A percentile compares a stretch with the other conserved stretches of the same genome.
Conservation (phyloP, 2,113 vertebrate genomes). For the Condylura cristata region DNA sequence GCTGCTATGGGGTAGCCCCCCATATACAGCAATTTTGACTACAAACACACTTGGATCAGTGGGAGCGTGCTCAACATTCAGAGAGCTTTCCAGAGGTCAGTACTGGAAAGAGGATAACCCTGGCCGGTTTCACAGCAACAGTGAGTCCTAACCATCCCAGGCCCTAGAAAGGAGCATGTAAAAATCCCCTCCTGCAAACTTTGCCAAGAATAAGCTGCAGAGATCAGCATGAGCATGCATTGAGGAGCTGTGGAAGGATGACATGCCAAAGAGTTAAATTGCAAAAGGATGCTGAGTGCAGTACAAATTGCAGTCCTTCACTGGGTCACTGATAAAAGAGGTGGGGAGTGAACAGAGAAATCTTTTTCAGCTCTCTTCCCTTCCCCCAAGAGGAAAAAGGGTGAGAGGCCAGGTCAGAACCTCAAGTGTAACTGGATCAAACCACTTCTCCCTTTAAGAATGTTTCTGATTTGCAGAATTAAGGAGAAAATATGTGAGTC, state of each 20-base stretch:
- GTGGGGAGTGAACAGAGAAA: neutral
- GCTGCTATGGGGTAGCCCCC: neutral
- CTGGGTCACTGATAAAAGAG: neutral
- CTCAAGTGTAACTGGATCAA: neutral
- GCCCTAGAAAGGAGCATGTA: too few relatives aligned
- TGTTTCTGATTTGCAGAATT: neutral
- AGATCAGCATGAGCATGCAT: neutral
- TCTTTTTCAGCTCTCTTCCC: neutral
- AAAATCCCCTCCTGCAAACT: neutral
- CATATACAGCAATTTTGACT: slow-evolving; percentile 40
- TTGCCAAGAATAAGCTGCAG: neutral
- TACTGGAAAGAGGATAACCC: neutral
- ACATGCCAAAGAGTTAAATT: neutral
- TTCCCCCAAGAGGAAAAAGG: neutral
- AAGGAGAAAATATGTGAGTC: neutral
- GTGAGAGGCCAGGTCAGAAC: neutral
- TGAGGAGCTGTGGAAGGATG: neutral
- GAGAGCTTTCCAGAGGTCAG: neutral
- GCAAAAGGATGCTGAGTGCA: neutral
- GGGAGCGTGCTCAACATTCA: neutral
- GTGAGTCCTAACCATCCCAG: neutral
- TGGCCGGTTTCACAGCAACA: neutral
- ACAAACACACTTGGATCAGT: neutral
- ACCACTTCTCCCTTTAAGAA: neutral
- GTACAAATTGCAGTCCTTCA: neutral